These are phyloP conservation scores for Regulus satrapa DNA, from an alignment of 2,113 vertebrate species.

Conservation along the genomic window DNA sequence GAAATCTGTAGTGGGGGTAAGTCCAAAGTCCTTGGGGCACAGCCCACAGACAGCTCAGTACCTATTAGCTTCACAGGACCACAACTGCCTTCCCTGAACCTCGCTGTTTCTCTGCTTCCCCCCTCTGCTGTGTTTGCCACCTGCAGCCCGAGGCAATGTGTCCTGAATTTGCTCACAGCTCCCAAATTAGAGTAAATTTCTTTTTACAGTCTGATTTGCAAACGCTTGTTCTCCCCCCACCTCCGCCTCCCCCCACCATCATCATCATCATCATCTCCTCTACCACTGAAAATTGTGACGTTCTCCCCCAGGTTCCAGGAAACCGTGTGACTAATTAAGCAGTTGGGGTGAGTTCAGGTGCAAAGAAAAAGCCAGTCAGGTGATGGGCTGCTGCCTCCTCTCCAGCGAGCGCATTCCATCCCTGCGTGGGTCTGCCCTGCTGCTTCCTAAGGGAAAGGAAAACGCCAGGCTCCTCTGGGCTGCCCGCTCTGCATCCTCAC, in stretches of 20 bases:
- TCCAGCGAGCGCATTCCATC: conserved; percentile 18
- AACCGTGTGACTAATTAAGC: conserved; percentile 14
- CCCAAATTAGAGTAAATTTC: not conserved
- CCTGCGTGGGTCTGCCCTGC: not conserved
- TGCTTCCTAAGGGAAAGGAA: not conserved
- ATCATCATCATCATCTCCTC: not conserved
- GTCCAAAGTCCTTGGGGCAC: not conserved
- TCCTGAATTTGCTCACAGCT: not conserved
- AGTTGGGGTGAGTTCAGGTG: not conserved
- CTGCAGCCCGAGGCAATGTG: not conserved
- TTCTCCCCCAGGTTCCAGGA: conserved; percentile 13
- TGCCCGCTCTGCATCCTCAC: not conserved
- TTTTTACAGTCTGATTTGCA: conserved; percentile 35
- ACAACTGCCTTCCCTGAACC: not conserved
- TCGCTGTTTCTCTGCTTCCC: not conserved
- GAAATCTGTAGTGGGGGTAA: not conserved
- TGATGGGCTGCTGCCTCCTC: not conserved
- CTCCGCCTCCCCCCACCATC: not conserved
- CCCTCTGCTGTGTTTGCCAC: not conserved
- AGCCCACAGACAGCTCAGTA: fast-evolving
- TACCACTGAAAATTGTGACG: not conserved
- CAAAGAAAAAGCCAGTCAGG: not conserved
- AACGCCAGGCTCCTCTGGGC: not conserved
- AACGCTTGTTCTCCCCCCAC: not conserved
- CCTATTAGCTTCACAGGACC: fast-evolving